phyloP scores from a whole-genome alignment of 2,113 vertebrate genomes.

The Kryptolebias marmoratus region DNA sequence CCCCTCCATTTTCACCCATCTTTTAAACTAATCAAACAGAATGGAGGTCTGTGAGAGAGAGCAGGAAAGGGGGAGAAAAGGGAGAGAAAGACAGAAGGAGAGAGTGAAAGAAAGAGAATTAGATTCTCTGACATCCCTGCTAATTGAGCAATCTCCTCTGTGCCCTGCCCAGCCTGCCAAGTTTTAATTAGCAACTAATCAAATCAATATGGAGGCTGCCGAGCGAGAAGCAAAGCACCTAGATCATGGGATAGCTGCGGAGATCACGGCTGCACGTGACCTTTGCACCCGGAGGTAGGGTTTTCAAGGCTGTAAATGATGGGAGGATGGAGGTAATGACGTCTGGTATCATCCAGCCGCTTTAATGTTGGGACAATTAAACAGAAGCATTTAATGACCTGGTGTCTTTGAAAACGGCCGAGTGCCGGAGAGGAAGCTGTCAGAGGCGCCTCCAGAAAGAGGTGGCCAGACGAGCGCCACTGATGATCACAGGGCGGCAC shows the following conservation, averaged over 20 bases:
- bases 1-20: slow-evolving; percentile 54
- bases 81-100: slow-evolving; percentile 45
- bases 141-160: slow-evolving; percentile 84
- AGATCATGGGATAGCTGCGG: slow-evolving; percentile 46
- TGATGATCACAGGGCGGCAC: too few relatives aligned
- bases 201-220: slow-evolving; percentile 88
- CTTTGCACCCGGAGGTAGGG: slow-evolving; percentile 47
- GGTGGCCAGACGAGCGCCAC: too few relatives aligned
- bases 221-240: slow-evolving; percentile 56
- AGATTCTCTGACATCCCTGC: slow-evolving; percentile 90
- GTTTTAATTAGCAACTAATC: slow-evolving; percentile 97
- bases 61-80: slow-evolving; percentile 20
- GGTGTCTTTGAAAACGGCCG: slow-evolving; percentile 4
- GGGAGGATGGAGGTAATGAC: slow-evolving; percentile 7
- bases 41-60: slow-evolving; percentile 69
- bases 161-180: slow-evolving; percentile 84
- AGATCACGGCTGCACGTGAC: slow-evolving; percentile 61
- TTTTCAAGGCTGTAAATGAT: slow-evolving; percentile 33
- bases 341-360: slow-evolving; percentile 28
- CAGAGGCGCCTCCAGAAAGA: too few relatives aligned
- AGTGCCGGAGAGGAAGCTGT: slow-evolving; percentile 2
- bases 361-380: slow-evolving; percentile 2
- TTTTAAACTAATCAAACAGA: slow-evolving; percentile 67
- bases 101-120: slow-evolving; percentile 80
- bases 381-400: slow-evolving; percentile 9